Percentiles rank a stretch among this genome's conserved stretches.
phyloP scores from a whole-genome alignment of 2,888 invertebrate genomes.

The Elgonia sp. region DNA sequence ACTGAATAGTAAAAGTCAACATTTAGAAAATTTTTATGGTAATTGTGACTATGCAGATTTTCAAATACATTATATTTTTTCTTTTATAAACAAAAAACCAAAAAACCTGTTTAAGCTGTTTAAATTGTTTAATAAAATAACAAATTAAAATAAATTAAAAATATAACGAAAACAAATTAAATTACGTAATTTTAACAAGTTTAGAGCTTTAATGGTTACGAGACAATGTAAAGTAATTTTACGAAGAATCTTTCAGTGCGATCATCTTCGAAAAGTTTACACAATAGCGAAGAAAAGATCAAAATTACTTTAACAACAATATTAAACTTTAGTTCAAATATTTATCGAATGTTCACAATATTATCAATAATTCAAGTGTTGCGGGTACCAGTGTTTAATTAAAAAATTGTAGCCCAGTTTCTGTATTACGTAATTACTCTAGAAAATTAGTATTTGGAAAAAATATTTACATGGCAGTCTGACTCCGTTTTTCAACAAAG shows the following conservation, averaged over 20 bases:
- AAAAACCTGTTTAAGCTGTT: too few relatives aligned
- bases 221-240: slow-evolving; percentile 23
- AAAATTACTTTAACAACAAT: slow-evolving; percentile 6
- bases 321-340: slow-evolving; percentile 21
- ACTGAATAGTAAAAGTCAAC: too few relatives aligned
- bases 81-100: too few relatives aligned
- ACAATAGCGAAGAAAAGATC: neutral
- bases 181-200: too few relatives aligned
- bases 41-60: too few relatives aligned
- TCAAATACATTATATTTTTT: too few relatives aligned
- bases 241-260: slow-evolving; percentile 25
- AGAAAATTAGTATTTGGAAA: slow-evolving; percentile 51
- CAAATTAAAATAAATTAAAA: too few relatives aligned
- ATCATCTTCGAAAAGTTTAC: slow-evolving; percentile 31
- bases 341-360: slow-evolving; percentile 34
- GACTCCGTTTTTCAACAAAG: slow-evolving; percentile 53
- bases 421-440: slow-evolving; percentile 35
- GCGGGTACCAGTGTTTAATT: neutral
- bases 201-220: neutral
- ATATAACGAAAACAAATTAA: too few relatives aligned
- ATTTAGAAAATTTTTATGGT: too few relatives aligned
- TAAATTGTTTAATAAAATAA: too few relatives aligned
- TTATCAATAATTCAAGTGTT: slow-evolving; percentile 18
- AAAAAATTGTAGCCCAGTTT: slow-evolving; percentile 29
- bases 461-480: slow-evolving; percentile 62